These are phyloP conservation scores for Atractosteus spatula DNA, from an alignment of 2,113 vertebrate genomes.

Conservation along the genomic window DNA sequence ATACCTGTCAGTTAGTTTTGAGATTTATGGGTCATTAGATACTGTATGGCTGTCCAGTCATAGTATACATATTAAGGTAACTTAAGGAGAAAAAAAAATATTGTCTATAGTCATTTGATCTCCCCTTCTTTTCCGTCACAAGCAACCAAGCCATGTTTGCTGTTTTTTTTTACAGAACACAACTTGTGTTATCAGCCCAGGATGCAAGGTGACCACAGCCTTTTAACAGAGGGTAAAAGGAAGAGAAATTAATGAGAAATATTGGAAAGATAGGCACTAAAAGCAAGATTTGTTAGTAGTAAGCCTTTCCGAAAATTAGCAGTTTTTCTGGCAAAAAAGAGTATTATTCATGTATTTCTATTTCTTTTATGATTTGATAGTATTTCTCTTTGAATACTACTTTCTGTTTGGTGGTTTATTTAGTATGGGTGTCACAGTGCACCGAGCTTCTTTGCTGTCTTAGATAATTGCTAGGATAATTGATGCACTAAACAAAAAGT, in stretches of 20 bases:
- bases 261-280: slow-evolving; percentile 68
- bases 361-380: background rate
- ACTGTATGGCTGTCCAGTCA: too few relatives aligned
- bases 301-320: slow-evolving; percentile 40
- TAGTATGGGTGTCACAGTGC: slow-evolving; percentile 13
- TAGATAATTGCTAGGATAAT: too few relatives aligned
- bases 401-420: slow-evolving; percentile 25
- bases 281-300: slow-evolving; percentile 40
- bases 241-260: slow-evolving; percentile 69
- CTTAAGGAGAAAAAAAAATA: slow-evolving; percentile 32
- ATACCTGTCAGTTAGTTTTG: too few relatives aligned
- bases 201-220: slow-evolving; percentile 67
- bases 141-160: slow-evolving; percentile 31
- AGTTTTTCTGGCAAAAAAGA: slow-evolving; percentile 37
- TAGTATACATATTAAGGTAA: too few relatives aligned
- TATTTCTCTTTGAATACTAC: slow-evolving; percentile 3
- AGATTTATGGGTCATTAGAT: too few relatives aligned
- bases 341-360: slow-evolving; percentile 12
- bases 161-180: slow-evolving; percentile 10
- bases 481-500: too few relatives aligned
- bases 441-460: background rate
- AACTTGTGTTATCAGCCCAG: slow-evolving; percentile 61
- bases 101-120: slow-evolving; percentile 26
- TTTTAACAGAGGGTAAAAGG: slow-evolving; percentile 64
- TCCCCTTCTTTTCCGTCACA: slow-evolving; percentile 13